Evolutionary conservation across 2,888 invertebrate genomes (phyloP), one percentile per base, ranked within the genome.

Genomic region (Caenorhabditis virilis): DNA sequence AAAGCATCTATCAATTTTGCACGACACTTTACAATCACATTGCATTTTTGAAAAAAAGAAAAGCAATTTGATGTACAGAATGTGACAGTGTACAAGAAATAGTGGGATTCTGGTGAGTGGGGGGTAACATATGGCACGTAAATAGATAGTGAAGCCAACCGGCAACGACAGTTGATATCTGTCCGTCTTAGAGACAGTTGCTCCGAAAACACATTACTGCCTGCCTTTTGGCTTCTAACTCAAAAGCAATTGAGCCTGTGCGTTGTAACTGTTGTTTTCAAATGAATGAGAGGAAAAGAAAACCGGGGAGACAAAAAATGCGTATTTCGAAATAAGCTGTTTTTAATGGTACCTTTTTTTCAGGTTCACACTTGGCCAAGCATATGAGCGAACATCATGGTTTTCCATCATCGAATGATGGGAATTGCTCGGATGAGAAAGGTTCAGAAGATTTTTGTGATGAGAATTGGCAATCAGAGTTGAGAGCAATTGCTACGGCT

Each of bases 351-450:
- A 30, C 4, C n/a, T 15, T 22, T 42, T 15, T 72, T 76, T 38
- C 72, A 76, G 76, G 66, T 25, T 69, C 66, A 7, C 63, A 71
- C 16, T 69, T 78, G 15, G 64, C 68, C 35, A 48, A 72, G 41
- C 78, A 78, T 58, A 69, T 77, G 76, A 69, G 73, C 18, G 55
- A 72, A 39, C 68, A 65, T 50, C 78, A 78, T 58, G 77, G 77
- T 35, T 72, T 54, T 27, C 74, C 78, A 33, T 74, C 76, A 33
- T 72, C 72, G 16, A 60, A 54, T 11, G 42, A 58, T 2, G 57
- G 53, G n/a, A 36, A 41, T 36, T 35, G 53, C 11, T 43, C 45
- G 9, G 60, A 62, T 13, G 72, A 67, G 16, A 62, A 56, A 33
- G 50, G 33, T 9, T 48, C 50, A 26, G 56, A 51, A 41, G 61